phyloP scores from a whole-genome alignment of 2,113 vertebrate genomes.

The Notothenia rossii region DNA sequence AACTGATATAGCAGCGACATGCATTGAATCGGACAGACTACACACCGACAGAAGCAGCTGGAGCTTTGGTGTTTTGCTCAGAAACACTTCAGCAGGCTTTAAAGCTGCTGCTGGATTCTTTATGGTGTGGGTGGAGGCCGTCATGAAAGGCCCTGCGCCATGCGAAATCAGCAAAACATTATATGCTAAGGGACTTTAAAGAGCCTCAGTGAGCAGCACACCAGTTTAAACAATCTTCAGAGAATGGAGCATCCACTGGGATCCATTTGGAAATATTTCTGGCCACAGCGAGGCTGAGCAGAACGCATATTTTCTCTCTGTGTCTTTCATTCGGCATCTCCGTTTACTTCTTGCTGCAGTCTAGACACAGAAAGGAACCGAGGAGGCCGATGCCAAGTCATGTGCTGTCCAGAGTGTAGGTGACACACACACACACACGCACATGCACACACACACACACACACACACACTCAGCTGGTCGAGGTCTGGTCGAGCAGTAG shows the following conservation, averaged over 20 bases:
- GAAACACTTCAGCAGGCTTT: conserved; percentile 2
- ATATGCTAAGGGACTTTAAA: conserved; percentile 50
- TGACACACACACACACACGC: conserved; percentile 28
- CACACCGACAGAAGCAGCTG: conserved; percentile 3
- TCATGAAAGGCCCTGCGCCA: neutral
- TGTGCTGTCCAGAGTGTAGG: conserved; percentile 51
- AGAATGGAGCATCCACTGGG: conserved; percentile 63
- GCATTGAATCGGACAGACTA: neutral
- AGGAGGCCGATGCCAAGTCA: conserved; percentile 61
- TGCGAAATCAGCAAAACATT: conserved; percentile 49
- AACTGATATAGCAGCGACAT: too few relatives aligned
- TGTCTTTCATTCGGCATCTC: conserved; percentile 57
- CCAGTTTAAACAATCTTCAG: conserved; percentile 69
- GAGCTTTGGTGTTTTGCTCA: conserved; percentile 23
- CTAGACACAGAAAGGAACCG: conserved; percentile 63
- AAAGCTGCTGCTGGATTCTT: conserved; percentile 8
- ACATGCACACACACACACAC: conserved; percentile 5
- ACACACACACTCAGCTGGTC: conserved; percentile 8
- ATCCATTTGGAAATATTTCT: conserved; percentile 54
- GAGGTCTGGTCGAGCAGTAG: conserved; percentile 72
- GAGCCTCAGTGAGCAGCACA: conserved; percentile 55
- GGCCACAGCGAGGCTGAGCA: conserved; percentile 46
- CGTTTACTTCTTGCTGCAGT: conserved; percentile 48
- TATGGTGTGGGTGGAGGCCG: neutral
- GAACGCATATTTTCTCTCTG: conserved; percentile 48